A percentile compares a stretch with the other conserved stretches of the same genome.
phyloP scores from a whole-genome alignment of 1,140 invertebrate genomes.

The Meloidogyne floridensis region DNA sequence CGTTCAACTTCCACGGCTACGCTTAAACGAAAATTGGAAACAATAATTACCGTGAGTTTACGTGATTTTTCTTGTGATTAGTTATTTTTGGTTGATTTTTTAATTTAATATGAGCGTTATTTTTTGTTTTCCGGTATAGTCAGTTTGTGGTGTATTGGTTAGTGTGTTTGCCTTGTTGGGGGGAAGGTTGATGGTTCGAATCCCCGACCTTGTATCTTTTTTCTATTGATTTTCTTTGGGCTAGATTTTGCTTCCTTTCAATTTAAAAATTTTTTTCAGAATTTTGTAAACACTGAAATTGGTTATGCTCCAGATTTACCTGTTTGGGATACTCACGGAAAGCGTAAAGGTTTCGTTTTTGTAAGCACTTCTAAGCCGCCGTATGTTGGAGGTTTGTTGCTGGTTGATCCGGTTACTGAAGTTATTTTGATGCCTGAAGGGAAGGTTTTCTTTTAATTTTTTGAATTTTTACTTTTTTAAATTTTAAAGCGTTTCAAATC shows the following conservation, averaged over 20 bases:
- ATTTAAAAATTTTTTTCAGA: conserved; percentile 23
- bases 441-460: conserved; percentile 21
- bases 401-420: conserved; percentile 34
- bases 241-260: not conserved
- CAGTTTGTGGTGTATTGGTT: not conserved
- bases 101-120: not conserved
- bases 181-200: not conserved
- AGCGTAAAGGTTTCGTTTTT: conserved; percentile 41
- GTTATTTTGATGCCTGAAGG: conserved; percentile 41
- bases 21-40: conserved; percentile 38
- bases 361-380: conserved; percentile 39
- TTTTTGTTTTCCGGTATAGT: not conserved
- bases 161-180: not conserved
- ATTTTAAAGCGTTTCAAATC: conserved; percentile 30
- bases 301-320: conserved; percentile 48
- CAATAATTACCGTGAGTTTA: conserved; percentile 31
- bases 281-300: conserved; percentile 43
- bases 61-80: not conserved
- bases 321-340: conserved; percentile 32
- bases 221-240: not conserved
- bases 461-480: conserved; percentile 26
- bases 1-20: conserved; percentile 31
- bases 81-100: not conserved
- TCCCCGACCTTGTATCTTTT: too few species aligned
- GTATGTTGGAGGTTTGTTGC: conserved; percentile 37